Base-by-base conservation (phyloP, 2,888 invertebrate species). In the Drosophila peninsularis region DNA sequence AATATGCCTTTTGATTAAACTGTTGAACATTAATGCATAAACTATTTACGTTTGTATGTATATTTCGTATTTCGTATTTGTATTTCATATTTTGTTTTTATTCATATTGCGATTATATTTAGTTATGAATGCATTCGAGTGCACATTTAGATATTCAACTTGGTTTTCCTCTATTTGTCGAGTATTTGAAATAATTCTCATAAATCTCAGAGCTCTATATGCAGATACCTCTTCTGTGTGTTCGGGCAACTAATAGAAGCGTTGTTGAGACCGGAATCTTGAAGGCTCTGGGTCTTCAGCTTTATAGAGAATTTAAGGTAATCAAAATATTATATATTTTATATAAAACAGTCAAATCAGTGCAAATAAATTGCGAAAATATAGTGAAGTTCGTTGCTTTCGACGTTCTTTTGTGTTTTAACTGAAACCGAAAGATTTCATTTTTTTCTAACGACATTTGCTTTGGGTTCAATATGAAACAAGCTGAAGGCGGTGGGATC, bases 401-500 rank as follows among this genome's bases (percentile, higher is more conserved):
- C 76, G 86, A 80, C 80, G 78, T 85, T 67, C 39, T 7, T 47
- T 17, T 32, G 32, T 24, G 13, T 37, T 52, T 24, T 2, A 82
- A 81, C 86, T 82, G 82, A 83, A 83, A 83, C 87, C 82, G 82
- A 82, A 82, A 42, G 56, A 60, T 60, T 70, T 21, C 21, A 14
- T 14, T 5, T 0, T 30, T 30, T 45, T 27, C 50, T 57, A 67
- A 65, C 50, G 64, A 69, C 69, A 63, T 56, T 77, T 44, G 56
- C 60, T 70, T 68, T 49, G 81, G 75, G 62, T 47, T 71, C 42
- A 47, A 69, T 73, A 65, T 64, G 73, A 83, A 80, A 78, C 71
- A 87, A 84, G 82, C 85, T 63, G 67, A 87, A 84, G 82, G 87
- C 83, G 83, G 83, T 84, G 83, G 83, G 83, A 82, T 84, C 80